Base-by-base conservation (phyloP, 2,888 invertebrate genomes). In the Ochropleura leucogaster region DNA sequence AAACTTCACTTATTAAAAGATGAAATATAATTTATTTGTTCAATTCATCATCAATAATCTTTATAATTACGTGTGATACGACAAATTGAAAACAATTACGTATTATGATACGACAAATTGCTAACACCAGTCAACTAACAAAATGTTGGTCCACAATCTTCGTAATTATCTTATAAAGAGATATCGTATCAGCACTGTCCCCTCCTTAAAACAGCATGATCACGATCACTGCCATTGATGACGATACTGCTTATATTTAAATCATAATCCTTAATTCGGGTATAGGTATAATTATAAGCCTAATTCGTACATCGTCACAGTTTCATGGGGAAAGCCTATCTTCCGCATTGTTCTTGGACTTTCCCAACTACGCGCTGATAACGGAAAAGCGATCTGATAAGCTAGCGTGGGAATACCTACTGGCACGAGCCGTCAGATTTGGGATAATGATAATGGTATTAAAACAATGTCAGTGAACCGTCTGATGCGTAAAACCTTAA, bases 211-310 rank as follows among this genome's bases (percentile, higher is more conserved):
- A 44, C 44, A 10, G 40, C 12, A 12, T 55, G 81, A 62, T 65
- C 81, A 65, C 76, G 77, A 75, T 40, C 76, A 62, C 60, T 77
- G 49, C 66, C 49, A 78, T 62, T 76, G 77, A 66, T 80, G 80
- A 63, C 49, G 16, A 80, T 12, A 57, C 40, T 16, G 59, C 7
- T 14, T 53, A 53, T 64, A 80, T 73, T 40, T 10, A 71, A 53
- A 46, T 47, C 0, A 14, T 64, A 64, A 80, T 80, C 59, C 47
- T 8, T 30, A 46, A 12, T 30, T 9, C 3, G 18, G 10, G 20
- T 72, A n/a, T 8, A 57, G n/a, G 9, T 65, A 40, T 44, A 20
- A 65, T 77, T 46, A 63, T 14, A 9, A 8, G 62, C 44, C n/a
- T 64, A 74, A 63, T 51, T 77, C 51, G 20, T 57, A n/a, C 57